Conservation (phyloP, 2,113 vertebrate genomes). For the Anthoscopus minutus region DNA sequence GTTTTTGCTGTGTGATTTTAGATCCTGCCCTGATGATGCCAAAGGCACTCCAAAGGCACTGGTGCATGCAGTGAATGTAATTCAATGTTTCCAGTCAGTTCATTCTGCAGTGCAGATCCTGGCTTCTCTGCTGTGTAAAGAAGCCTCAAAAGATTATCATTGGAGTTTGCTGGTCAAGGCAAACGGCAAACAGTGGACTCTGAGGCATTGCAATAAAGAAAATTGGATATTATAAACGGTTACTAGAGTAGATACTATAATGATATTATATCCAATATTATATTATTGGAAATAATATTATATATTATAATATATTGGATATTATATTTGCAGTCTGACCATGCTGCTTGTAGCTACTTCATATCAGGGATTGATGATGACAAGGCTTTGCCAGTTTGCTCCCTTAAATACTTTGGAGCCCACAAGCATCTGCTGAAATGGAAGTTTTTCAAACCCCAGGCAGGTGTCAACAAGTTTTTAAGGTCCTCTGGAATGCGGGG, state of each 20-base stretch:
- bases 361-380: neutral
- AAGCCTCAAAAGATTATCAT: neutral
- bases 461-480: constrained; percentile 37
- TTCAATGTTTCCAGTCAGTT: neutral
- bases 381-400: neutral
- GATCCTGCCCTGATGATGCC: neutral
- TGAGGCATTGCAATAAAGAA: neutral
- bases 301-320: no score
- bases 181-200: neutral
- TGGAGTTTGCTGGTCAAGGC: neutral
- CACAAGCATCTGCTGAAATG: constrained; percentile 21
- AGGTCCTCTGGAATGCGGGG: neutral
- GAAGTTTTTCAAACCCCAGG: neutral
- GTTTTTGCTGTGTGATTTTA: neutral
- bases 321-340: neutral
- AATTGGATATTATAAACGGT: neutral
- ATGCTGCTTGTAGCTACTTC: neutral
- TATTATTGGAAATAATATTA: no score
- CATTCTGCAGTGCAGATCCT: neutral
- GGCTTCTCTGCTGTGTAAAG: neutral
- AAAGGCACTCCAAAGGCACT: neutral
- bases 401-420: neutral
- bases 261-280: no score
- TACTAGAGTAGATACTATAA: no score
- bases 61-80: neutral